phyloP scores from a whole-genome alignment of 2,888 invertebrate species.

The Epicampocera succincta region DNA sequence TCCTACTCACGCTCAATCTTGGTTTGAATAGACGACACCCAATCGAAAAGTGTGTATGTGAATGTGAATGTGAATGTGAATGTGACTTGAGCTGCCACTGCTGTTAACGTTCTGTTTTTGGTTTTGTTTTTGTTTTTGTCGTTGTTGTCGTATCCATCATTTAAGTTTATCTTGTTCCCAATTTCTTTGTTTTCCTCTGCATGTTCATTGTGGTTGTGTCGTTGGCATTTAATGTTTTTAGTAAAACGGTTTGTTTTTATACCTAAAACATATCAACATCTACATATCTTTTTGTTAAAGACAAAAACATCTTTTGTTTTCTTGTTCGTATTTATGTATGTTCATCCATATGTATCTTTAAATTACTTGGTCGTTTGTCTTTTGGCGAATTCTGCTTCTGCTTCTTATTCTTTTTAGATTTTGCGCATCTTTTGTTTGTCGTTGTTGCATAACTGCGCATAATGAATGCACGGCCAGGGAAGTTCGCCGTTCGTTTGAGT shows the following conservation, averaged over 20 bases:
- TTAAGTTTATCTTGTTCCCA: slow-evolving; percentile 58
- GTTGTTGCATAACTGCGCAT: slow-evolving; percentile 54
- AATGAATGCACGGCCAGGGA: slow-evolving; percentile 33
- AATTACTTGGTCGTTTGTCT: slow-evolving; percentile 32
- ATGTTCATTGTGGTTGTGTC: slow-evolving; percentile 37
- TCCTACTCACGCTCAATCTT: slow-evolving; percentile 47
- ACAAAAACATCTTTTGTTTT: slow-evolving; percentile 69
- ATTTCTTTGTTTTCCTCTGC: slow-evolving; percentile 8
- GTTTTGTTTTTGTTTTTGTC: slow-evolving; percentile 9
- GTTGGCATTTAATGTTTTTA: slow-evolving; percentile 19
- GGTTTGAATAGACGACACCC: neutral
- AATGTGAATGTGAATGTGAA: slow-evolving; percentile 25
- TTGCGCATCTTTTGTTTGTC: slow-evolving; percentile 66
- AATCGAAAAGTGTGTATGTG: slow-evolving; percentile 7
- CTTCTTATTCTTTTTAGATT: slow-evolving; percentile 33
- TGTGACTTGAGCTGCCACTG: slow-evolving; percentile 52
- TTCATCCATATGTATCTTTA: slow-evolving; percentile 31
- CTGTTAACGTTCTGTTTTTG: slow-evolving; percentile 48
- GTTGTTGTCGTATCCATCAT: slow-evolving; percentile 57
- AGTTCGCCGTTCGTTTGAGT: slow-evolving; percentile 71
- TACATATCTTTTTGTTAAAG: slow-evolving; percentile 44
- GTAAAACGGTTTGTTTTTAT: slow-evolving; percentile 6
- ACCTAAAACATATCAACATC: slow-evolving; percentile 48
- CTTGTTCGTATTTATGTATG: neutral
- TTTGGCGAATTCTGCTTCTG: slow-evolving; percentile 37